phyloP scores from a whole-genome alignment of 1,140 invertebrate species.

The Formica exsecta region DNA sequence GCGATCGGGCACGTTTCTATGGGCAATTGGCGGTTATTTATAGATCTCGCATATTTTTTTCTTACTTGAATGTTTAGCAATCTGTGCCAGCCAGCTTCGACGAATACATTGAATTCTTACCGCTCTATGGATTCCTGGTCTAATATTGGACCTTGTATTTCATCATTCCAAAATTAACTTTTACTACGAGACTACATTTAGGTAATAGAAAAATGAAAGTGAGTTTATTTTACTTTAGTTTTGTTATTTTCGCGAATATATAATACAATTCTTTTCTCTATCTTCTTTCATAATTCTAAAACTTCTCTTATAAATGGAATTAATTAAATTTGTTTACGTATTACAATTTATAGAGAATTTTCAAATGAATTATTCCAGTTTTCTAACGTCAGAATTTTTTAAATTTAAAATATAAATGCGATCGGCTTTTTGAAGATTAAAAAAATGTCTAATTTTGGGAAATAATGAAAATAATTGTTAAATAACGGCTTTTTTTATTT shows the following conservation, averaged over 20 bases:
- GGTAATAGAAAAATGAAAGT: neutral
- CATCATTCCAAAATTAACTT: constrained; percentile 26
- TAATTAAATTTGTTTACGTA: neutral
- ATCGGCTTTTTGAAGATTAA: too few relatives aligned
- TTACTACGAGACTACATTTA: neutral
- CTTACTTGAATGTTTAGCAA: constrained; percentile 42
- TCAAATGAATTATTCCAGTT: too few relatives aligned
- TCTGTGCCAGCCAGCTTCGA: constrained; percentile 24
- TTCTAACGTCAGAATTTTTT: too few relatives aligned
- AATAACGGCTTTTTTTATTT: neutral
- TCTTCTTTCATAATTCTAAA: neutral
- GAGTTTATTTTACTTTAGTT: neutral
- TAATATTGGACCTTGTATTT: neutral
- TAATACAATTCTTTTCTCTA: neutral
- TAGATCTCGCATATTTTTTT: constrained; percentile 42
- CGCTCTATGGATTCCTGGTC: neutral
- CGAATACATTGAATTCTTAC: constrained; percentile 34
- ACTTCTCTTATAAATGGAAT: neutral
- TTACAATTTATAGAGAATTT: neutral
- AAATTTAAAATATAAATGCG: too few relatives aligned
- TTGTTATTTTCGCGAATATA: neutral
- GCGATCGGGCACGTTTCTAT: constrained; percentile 24
- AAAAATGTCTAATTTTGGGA: too few relatives aligned
- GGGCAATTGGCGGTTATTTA: constrained; percentile 36
- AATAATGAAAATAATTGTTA: neutral